Evolutionary conservation across 2,113 vertebrate species (phyloP).

Genomic region (Ptilorrhoa leucosticta): DNA sequence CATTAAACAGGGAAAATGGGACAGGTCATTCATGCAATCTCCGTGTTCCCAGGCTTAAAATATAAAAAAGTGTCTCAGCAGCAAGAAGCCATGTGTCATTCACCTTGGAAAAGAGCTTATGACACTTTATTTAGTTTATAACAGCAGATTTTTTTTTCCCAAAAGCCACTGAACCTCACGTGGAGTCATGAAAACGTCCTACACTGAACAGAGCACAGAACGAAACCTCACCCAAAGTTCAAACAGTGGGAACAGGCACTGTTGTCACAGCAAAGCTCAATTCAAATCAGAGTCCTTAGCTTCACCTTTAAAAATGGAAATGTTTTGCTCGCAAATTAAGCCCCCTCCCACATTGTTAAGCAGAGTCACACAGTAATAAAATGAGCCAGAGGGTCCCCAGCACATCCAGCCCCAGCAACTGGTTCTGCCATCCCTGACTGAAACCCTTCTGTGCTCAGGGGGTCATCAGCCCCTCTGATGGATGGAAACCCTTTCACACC

Average conservation of each 20-base stretch:
- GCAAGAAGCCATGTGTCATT: rapidly evolving
- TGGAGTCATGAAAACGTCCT: rapidly evolving
- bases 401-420: not conserved
- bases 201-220: rapidly evolving
- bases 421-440: not conserved
- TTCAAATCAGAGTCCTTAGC: too few species aligned
- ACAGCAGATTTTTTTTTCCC: not conserved
- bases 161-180: not conserved
- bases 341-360: rapidly evolving
- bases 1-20: not conserved
- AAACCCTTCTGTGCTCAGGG: rapidly evolving
- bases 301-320: not conserved
- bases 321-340: not conserved
- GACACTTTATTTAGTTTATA: not conserved
- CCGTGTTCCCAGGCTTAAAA: not conserved
- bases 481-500: not conserved
- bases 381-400: not conserved
- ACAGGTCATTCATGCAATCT: not conserved
- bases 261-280: rapidly evolving
- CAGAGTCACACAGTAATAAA: not conserved
- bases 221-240: not conserved
- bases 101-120: not conserved
- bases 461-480: not conserved
- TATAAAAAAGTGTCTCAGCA: not conserved
- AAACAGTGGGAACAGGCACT: not conserved